These are phyloP conservation scores for Zaprionus inermis DNA, from an alignment of 1,140 invertebrate genomes.

Conservation along the genomic window DNA sequence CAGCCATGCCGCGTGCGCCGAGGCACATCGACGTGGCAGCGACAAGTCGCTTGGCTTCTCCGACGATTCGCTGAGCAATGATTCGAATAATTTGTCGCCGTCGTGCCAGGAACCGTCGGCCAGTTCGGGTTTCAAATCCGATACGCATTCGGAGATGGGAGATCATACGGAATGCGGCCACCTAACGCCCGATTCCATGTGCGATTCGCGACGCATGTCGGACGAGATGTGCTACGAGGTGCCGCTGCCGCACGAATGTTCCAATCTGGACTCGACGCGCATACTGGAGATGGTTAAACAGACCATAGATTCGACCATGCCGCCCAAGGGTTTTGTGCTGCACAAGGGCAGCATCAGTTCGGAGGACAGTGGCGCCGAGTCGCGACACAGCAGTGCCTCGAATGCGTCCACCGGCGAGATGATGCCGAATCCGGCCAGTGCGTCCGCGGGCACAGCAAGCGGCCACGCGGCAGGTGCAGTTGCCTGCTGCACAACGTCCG, in stretches of 20 bases:
- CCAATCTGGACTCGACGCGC: constrained; percentile 90
- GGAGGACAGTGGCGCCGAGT: constrained; percentile 68
- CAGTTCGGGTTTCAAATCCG: constrained; percentile 83
- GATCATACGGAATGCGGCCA: constrained; percentile 83
- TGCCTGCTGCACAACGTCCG: neutral
- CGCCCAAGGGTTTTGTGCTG: constrained; percentile 89
- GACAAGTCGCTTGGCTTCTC: constrained; percentile 89
- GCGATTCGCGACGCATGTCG: constrained; percentile 81
- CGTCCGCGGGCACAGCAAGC: neutral
- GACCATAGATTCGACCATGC: constrained; percentile 91
- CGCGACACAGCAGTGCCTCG: constrained; percentile 66
- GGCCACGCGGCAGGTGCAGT: neutral
- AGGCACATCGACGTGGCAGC: constrained; percentile 84
- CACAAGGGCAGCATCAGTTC: constrained; percentile 75
- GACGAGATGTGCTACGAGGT: constrained; percentile 88
- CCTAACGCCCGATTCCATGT: constrained; percentile 82
- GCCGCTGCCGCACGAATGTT: constrained; percentile 91
- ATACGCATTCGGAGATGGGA: constrained; percentile 83
- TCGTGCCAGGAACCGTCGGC: constrained; percentile 82
- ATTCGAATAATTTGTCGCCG: constrained; percentile 85
- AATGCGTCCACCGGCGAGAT: constrained; percentile 49
- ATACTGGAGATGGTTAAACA: constrained; percentile 93
- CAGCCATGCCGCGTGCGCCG: constrained; percentile 30
- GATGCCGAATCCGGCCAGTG: neutral
- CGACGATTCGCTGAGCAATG: constrained; percentile 88